Evolutionary conservation across 2,113 vertebrate species (phyloP).

Genomic region (Sus scrofa): T2T-Sscrofa CM000825.6:47977501-47978000

Average conservation of each 20-base stretch:
- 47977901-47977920: not conserved
- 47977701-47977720: not conserved
- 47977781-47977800: not conserved
- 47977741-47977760: not conserved
- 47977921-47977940: too few relatives aligned
- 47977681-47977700: not conserved
- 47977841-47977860: not conserved
- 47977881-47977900: not conserved
- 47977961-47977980: too few relatives aligned
- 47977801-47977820: not conserved
- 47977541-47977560: too few relatives aligned
- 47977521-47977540: too few relatives aligned
- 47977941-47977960: too few relatives aligned
- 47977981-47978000: too few relatives aligned
- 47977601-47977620: not conserved
- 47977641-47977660: not conserved
- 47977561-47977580: too few relatives aligned
- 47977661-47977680: not conserved
- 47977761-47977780: not conserved
- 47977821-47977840: not conserved
- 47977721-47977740: not conserved
- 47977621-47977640: not conserved
- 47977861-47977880: not conserved
- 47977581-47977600: not conserved
- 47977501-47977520: too few relatives aligned